Evolutionary conservation across 2,113 vertebrate genomes (phyloP).

Genomic region (Serinus canaria): DNA sequence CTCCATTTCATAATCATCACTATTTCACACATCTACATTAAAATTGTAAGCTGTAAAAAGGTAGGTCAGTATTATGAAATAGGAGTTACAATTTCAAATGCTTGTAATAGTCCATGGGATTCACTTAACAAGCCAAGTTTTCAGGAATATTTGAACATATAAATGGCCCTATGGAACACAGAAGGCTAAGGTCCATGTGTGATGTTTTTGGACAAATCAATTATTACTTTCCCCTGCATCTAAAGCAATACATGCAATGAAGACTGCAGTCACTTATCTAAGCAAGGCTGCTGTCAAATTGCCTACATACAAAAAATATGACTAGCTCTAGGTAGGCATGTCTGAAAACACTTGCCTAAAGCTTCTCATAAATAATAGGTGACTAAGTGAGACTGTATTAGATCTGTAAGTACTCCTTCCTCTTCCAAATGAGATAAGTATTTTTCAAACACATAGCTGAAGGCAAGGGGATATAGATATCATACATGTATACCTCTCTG

Average conservation of each 20-base stretch:
- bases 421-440: background rate
- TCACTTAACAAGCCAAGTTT: background rate
- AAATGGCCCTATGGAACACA: background rate
- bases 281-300: background rate
- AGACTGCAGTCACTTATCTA: background rate
- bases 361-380: background rate
- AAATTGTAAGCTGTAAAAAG: background rate
- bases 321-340: background rate
- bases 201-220: background rate
- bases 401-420: background rate
- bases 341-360: constrained; percentile 37
- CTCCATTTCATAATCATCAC: background rate
- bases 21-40: background rate
- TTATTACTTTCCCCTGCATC: background rate
- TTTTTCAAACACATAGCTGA: background rate
- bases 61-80: background rate
- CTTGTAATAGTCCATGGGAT: background rate
- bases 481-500: background rate
- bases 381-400: background rate
- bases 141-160: background rate
- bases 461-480: background rate
- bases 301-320: background rate
- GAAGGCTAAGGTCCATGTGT: background rate
- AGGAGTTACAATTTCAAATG: background rate
- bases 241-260: background rate